A percentile compares a stretch with the other conserved stretches of the same genome.
Conservation (phyloP, 2,113 vertebrate genomes). For the Cygnus atratus region DNA sequence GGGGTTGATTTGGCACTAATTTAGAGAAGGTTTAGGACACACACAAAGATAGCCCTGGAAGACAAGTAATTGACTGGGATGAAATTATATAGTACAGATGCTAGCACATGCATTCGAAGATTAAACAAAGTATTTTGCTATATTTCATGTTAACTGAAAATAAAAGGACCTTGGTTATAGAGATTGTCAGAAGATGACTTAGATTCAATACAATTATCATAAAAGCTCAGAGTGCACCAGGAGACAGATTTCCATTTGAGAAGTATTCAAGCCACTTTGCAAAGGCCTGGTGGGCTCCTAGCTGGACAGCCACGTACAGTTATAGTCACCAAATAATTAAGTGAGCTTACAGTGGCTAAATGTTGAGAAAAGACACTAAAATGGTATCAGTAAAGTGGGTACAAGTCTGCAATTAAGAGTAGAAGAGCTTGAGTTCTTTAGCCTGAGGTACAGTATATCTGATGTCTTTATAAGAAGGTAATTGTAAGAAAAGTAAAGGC, state of each 20-base stretch:
- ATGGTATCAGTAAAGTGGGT: neutral
- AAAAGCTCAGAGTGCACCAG: neutral
- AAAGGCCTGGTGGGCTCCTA: neutral
- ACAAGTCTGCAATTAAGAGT: neutral
- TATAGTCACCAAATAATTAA: neutral
- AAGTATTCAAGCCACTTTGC: neutral
- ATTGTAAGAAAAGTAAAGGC: neutral
- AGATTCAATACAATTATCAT: neutral
- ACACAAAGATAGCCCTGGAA: neutral
- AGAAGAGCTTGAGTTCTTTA: neutral
- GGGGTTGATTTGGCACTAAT: neutral
- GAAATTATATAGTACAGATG: neutral
- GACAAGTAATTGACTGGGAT: neutral
- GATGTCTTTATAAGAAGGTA: neutral
- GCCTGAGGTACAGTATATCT: neutral
- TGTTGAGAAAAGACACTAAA: neutral
- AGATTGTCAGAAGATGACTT: neutral
- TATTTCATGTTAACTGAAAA: neutral
- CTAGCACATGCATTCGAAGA: neutral
- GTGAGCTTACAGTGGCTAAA: neutral
- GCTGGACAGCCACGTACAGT: neutral
- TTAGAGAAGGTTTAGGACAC: neutral
- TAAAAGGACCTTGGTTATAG: neutral
- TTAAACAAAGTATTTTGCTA: neutral
- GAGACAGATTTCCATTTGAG: neutral